phyloP scores from a whole-genome alignment of 2,113 vertebrate species.

The Hirundichthys speculiger region DNA sequence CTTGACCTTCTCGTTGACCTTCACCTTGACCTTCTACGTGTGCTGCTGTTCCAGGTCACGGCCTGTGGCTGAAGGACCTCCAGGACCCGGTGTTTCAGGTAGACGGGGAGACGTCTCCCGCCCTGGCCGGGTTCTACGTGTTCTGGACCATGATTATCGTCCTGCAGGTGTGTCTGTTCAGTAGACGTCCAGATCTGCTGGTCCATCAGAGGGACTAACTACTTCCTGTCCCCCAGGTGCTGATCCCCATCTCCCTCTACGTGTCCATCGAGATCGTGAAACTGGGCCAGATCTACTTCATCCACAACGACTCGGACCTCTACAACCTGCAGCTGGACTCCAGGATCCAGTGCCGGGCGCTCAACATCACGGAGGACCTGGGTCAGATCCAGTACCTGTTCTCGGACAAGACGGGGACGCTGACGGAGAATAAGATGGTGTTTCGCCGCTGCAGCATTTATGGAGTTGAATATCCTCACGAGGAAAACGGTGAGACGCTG shows the following conservation, averaged over 20 bases:
- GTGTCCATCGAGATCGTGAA: conserved; percentile 98
- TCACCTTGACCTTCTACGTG: no score
- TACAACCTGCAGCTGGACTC: conserved; percentile 87
- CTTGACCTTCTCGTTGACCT: no score
- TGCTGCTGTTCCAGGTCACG: conserved; percentile 82
- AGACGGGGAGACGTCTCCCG: conserved; percentile 71
- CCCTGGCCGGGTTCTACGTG: conserved; percentile 88
- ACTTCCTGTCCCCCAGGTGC: conserved; percentile 85
- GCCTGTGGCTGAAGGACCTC: conserved; percentile 85
- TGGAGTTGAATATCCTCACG: conserved; percentile 92
- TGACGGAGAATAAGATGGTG: conserved; percentile 98
- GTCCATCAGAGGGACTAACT: no score
- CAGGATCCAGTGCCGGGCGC: conserved; percentile 88
- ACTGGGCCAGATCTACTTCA: conserved; percentile 93
- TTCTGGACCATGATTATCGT: conserved; percentile 99
- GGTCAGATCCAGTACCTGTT: conserved; percentile 95
- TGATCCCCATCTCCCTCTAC: conserved; percentile 96
- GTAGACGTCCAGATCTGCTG: no score
- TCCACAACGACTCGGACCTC: conserved; percentile 90
- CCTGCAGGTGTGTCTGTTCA: conserved; percentile 88
- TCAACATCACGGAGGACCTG: conserved; percentile 95
- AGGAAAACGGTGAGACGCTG: conserved; percentile 87
- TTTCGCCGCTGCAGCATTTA: conserved; percentile 92
- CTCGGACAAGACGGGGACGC: conserved; percentile 96
- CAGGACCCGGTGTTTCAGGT: conserved; percentile 80